phyloP scores from a whole-genome alignment of 2,888 invertebrate species.

The Criorhina ranunculi region DNA sequence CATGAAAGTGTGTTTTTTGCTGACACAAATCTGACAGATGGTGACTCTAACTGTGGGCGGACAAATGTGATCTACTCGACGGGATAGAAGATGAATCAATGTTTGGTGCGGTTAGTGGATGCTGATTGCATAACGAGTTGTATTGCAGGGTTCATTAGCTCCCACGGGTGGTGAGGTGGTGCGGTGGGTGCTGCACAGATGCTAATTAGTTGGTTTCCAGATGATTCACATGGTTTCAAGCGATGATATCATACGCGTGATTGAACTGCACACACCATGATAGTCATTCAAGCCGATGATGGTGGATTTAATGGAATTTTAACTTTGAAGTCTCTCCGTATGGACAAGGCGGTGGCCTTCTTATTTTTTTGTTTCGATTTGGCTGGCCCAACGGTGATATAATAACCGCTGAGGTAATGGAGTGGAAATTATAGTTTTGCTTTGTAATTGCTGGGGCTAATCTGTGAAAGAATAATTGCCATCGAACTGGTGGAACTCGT shows the following conservation, averaged over 20 bases:
- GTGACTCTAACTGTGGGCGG: slow-evolving; percentile 49
- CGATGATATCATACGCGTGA: slow-evolving; percentile 71
- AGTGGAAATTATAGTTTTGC: slow-evolving; percentile 41
- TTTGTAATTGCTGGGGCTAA: slow-evolving; percentile 33
- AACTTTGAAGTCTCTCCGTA: slow-evolving; percentile 41
- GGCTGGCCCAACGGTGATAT: slow-evolving; percentile 24
- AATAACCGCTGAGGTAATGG: slow-evolving; percentile 49
- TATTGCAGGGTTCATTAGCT: slow-evolving; percentile 58
- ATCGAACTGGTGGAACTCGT: slow-evolving; percentile 37
- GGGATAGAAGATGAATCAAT: slow-evolving; percentile 45
- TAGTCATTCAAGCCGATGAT: slow-evolving; percentile 18
- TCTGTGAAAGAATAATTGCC: slow-evolving; percentile 11
- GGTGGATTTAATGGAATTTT: slow-evolving; percentile 46
- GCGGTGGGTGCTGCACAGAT: slow-evolving; percentile 26
- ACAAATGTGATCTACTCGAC: slow-evolving; percentile 17
- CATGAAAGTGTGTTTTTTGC: slow-evolving; percentile 35
- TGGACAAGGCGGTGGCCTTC: slow-evolving; percentile 59
- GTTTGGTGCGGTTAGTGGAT: slow-evolving; percentile 29
- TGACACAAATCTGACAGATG: slow-evolving; percentile 51
- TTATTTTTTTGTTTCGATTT: slow-evolving; percentile 7
- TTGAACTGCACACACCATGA: slow-evolving; percentile 48
- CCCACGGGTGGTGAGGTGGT: neutral
- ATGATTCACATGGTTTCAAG: slow-evolving; percentile 55
- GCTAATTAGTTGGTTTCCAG: slow-evolving; percentile 46
- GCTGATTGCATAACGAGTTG: slow-evolving; percentile 46